phyloP scores from a whole-genome alignment of 2,888 invertebrate species.

The Callimorpha dominula region DNA sequence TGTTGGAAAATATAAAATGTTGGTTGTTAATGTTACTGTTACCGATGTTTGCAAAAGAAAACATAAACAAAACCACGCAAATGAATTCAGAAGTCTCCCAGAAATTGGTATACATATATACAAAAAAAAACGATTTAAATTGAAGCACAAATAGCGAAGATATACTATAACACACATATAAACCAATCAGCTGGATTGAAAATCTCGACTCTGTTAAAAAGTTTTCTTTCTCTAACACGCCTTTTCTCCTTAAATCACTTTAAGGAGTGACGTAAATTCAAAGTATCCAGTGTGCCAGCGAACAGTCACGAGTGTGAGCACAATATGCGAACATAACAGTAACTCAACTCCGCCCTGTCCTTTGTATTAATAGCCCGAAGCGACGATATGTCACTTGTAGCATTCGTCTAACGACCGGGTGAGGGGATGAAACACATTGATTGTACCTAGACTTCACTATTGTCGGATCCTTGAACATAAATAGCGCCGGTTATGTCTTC shows the following conservation, averaged over 20 bases:
- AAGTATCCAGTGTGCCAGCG: slow-evolving; percentile 9
- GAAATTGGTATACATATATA: not conserved
- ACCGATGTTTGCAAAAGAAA: too few species aligned
- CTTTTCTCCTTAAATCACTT: not conserved
- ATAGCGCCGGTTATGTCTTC: not conserved
- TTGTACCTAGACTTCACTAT: slow-evolving; percentile 8
- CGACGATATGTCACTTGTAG: slow-evolving; percentile 34
- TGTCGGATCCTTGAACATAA: not conserved
- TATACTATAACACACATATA: not conserved
- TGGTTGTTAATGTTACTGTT: too few species aligned
- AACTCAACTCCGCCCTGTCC: slow-evolving; percentile 44
- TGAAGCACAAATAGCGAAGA: not conserved
- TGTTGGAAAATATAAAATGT: too few species aligned
- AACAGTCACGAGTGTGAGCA: slow-evolving; percentile 16
- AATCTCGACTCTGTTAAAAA: not conserved
- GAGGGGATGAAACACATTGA: slow-evolving; percentile 20
- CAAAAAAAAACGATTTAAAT: not conserved
- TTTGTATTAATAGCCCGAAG: slow-evolving; percentile 40
- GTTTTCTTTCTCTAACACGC: not conserved
- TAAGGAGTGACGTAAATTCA: slow-evolving; percentile 5
- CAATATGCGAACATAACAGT: slow-evolving; percentile 45
- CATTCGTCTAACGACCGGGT: slow-evolving; percentile 14
- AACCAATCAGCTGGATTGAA: not conserved
- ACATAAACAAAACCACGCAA: too few species aligned
- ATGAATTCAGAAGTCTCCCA: not conserved